These are phyloP conservation scores for Scomber japonicus DNA, from an alignment of 2,113 vertebrate genomes.

Conservation along the genomic window DNA sequence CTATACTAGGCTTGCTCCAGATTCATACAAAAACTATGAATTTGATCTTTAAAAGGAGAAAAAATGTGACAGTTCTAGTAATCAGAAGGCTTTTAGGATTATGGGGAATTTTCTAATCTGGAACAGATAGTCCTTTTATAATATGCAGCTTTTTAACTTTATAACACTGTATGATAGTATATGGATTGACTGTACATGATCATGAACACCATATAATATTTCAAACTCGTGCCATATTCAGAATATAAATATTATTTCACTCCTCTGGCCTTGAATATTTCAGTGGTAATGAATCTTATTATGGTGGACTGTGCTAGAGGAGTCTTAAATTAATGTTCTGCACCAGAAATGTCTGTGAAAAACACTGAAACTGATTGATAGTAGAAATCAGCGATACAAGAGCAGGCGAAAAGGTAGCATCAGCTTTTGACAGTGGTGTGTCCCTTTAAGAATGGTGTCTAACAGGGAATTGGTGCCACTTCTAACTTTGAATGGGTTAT, in stretches of 20 bases:
- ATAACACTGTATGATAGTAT: neutral
- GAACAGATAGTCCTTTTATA: slow-evolving; percentile 14
- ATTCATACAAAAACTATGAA: neutral
- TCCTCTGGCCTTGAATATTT: neutral
- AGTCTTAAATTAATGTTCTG: neutral
- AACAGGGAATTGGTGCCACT: neutral
- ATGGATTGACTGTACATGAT: slow-evolving; percentile 13
- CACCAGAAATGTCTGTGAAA: neutral
- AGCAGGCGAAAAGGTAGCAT: slow-evolving; percentile 30
- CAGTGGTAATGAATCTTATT: neutral
- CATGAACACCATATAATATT: neutral
- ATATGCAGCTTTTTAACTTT: neutral
- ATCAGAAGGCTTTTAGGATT: neutral
- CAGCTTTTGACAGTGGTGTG: slow-evolving; percentile 50
- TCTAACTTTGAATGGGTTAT: neutral
- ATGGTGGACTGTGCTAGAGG: neutral
- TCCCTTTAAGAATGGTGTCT: slow-evolving; percentile 39
- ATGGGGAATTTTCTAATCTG: slow-evolving; percentile 1
- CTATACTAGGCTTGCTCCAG: neutral
- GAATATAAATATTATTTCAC: neutral
- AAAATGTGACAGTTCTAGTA: neutral
- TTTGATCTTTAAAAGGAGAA: slow-evolving; percentile 13
- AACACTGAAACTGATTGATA: too few relatives aligned
- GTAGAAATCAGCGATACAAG: too few relatives aligned
- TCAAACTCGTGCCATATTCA: neutral